phyloP scores from a whole-genome alignment of 1,140 invertebrate species.

The Lordiphosa collinella region DNA sequence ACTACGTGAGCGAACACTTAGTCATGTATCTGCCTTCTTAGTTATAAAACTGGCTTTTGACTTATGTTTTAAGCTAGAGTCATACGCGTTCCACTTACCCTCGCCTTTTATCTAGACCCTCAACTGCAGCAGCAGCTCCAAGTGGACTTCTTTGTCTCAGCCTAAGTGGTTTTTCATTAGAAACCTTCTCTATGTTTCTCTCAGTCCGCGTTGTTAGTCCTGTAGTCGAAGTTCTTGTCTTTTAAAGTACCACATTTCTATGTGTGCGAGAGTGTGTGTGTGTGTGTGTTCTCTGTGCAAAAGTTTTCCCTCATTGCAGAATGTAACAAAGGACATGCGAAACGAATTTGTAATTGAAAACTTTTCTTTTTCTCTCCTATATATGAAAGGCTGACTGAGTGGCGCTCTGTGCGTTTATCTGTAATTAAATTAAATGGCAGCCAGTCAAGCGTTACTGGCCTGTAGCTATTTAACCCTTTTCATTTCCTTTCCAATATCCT shows the following conservation, averaged over 20 bases:
- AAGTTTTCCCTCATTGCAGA: conserved; percentile 38
- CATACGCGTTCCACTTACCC: conserved; percentile 4
- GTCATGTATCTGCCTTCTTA: conserved; percentile 47
- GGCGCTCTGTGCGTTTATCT: background rate
- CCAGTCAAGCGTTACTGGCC: conserved; percentile 6
- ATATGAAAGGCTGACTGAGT: conserved; percentile 16
- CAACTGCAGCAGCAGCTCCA: conserved; percentile 17
- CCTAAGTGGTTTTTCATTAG: conserved; percentile 70
- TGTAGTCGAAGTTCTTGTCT: conserved; percentile 20
- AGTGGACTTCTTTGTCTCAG: conserved; percentile 56
- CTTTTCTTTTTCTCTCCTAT: conserved; percentile 27
- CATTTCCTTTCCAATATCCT: conserved; percentile 30
- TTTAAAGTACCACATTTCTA: conserved; percentile 24
- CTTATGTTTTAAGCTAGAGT: no score
- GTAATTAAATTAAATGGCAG: conserved; percentile 48
- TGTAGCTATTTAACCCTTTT: conserved; percentile 27
- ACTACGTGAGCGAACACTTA: conserved; percentile 39
- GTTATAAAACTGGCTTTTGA: conserved; percentile 34
- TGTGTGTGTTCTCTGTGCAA: no score
- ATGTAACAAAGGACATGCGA: conserved; percentile 22
- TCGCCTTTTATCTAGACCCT: no score
- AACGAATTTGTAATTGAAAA: conserved; percentile 58
- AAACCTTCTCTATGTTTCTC: conserved; percentile 30
- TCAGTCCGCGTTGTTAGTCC: conserved; percentile 17
- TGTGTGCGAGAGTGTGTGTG: background rate